Conservation (phyloP, 2,888 invertebrate genomes). For the Stenoptilia bipunctidactyla region DNA sequence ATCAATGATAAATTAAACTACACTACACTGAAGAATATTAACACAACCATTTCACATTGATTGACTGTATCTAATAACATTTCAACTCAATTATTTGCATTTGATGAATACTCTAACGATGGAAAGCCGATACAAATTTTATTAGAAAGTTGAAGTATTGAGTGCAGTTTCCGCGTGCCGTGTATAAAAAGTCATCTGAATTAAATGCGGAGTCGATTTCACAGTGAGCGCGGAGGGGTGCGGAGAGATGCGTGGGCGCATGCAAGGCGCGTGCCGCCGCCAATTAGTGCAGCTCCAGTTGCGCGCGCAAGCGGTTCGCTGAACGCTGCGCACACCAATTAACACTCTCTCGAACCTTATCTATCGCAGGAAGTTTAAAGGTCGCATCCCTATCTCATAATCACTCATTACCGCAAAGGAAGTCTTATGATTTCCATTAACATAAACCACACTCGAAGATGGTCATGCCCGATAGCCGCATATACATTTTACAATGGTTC, state of each 20-base stretch:
- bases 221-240: slow-evolving; percentile 49
- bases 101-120: neutral
- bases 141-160: slow-evolving; percentile 44
- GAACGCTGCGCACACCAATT: slow-evolving; percentile 33
- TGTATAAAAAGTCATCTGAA: slow-evolving; percentile 49
- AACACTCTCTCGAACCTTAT: slow-evolving; percentile 42
- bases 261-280: slow-evolving; percentile 62
- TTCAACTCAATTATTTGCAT: neutral
- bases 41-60: too few species aligned
- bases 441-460: slow-evolving; percentile 48
- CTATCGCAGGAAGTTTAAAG: slow-evolving; percentile 59
- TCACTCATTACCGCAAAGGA: slow-evolving; percentile 58
- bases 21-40: too few species aligned
- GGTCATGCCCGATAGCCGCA: slow-evolving; percentile 34
- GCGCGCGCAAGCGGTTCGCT: slow-evolving; percentile 57
- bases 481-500: slow-evolving; percentile 45
- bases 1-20: neutral
- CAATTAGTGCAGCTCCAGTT: slow-evolving; percentile 71
- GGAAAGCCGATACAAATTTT: slow-evolving; percentile 20
- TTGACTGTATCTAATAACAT: neutral
- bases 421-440: slow-evolving; percentile 64
- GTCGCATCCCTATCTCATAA: slow-evolving; percentile 60
- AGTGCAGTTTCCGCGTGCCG: slow-evolving; percentile 35
- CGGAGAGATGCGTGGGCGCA: slow-evolving; percentile 26
- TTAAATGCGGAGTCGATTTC: slow-evolving; percentile 58